Evolutionary conservation across 2,113 vertebrate species (phyloP).

Genomic region (Empidonax traillii): DNA sequence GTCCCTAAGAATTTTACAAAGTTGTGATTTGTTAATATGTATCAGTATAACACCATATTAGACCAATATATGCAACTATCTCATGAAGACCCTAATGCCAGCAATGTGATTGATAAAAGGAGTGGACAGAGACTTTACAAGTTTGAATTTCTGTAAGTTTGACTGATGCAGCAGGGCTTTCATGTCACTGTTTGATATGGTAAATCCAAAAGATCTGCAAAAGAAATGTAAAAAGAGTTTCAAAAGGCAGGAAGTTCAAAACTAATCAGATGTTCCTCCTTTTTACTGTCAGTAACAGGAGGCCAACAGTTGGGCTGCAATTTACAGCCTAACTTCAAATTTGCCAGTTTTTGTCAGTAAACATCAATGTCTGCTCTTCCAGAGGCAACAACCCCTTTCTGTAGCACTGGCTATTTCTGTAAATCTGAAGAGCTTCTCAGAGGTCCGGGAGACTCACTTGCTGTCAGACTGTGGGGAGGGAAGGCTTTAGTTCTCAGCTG

Average conservation of each 20-base stretch:
- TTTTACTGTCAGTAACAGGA: neutral
- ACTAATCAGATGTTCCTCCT: neutral
- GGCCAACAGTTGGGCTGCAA: neutral
- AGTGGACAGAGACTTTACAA: conserved; percentile 32
- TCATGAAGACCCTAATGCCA: neutral
- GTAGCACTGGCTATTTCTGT: neutral
- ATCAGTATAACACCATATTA: neutral
- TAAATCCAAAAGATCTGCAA: neutral
- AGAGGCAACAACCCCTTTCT: neutral
- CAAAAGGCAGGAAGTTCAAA: neutral
- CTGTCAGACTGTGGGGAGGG: neutral
- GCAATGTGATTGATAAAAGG: neutral
- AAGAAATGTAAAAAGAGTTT: neutral
- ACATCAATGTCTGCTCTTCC: neutral
- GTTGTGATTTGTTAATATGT: neutral
- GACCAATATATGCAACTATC: neutral
- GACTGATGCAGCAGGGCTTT: neutral
- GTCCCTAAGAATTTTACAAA: neutral
- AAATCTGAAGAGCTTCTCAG: neutral
- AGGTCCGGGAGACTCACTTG: neutral
- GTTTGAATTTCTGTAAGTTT: neutral
- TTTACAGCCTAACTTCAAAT: neutral
- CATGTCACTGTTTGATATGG: neutral
- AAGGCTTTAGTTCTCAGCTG: neutral
- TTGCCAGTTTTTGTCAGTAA: neutral